Evolutionary conservation across 2,113 vertebrate genomes (phyloP), one percentile per base, ranked within the genome.

Genomic region (Amblyopsis rosae): DNA sequence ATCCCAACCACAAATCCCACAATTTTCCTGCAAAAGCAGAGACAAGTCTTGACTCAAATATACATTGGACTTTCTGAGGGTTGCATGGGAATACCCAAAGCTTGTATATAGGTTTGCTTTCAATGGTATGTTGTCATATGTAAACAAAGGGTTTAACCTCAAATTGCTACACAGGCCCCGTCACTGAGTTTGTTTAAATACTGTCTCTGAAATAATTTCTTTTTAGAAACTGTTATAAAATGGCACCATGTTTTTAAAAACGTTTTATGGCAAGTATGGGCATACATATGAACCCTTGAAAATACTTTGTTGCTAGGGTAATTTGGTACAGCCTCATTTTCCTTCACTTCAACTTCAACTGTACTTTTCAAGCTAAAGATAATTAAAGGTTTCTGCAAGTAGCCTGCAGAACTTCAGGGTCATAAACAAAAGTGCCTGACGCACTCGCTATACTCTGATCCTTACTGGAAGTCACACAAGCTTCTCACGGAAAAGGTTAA

Each of bases 1-100:
- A 75, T 77, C 75, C 84, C 69, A 13, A 86, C 89, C 87, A 79
- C 86, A 85, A 78, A 83, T 82, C 85, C 83, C 86, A 88, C 76
- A 77, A 77, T 83, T 85, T 70, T 77, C 78, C 86, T 86, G 84
- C 77, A 86, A 87, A 86, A 83, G 82, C 67, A 69, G 75, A 86
- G 73, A 63, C 57, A 76, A 87, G 79, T 76, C 80, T 75, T 53
- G 73, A 81, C 79, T 82, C 70, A 87, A 88, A 87, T 84, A 82
- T 80, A 84, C 67, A 70, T 71, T 63, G 81, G 85, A 81, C 78
- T 81, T 62, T 86, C 81, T 59, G 8, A 48, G 60, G 65, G 62
- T 60, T 65, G 72, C 66, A 17, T 61, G 74, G 65, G 73, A 78
- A 76, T 69, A 48, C 55, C 76, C 72, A 63, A 55, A 64, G 62